These are phyloP conservation scores for Vollenhovia emeryi DNA, from an alignment of 1,140 invertebrate genomes.

Conservation along the genomic window DNA sequence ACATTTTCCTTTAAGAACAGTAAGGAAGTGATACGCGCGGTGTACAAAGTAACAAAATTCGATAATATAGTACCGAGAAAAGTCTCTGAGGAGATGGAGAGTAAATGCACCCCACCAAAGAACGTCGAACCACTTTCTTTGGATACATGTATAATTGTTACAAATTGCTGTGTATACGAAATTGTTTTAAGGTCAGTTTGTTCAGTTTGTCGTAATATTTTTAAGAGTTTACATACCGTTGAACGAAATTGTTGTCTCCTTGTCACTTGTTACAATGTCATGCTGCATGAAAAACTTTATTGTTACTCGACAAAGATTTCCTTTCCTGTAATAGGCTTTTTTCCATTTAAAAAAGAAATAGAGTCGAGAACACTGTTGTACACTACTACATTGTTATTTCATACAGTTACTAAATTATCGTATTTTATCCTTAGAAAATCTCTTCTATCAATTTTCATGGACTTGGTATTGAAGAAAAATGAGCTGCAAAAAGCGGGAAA, in stretches of 20 bases:
- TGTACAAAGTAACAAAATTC: conserved; percentile 84
- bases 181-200: conserved; percentile 87
- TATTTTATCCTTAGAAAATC: conserved; percentile 84
- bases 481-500: conserved; percentile 87
- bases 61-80: conserved; percentile 73
- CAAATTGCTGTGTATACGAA: conserved; percentile 89
- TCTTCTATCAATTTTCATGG: conserved; percentile 89
- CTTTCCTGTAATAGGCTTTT: background rate
- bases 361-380: background rate
- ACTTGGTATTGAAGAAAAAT: conserved; percentile 86
- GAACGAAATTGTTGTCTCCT: background rate
- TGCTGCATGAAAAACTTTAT: background rate
- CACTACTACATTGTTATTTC: no score
- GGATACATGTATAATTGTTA: conserved; percentile 90
- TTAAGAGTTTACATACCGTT: background rate
- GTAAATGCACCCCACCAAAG: conserved; percentile 81
- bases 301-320: background rate
- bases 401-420: background rate
- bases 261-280: background rate
- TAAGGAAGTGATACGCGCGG: conserved; percentile 83
- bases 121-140: conserved; percentile 84
- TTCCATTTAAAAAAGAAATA: no score
- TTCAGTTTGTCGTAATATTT: background rate
- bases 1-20: conserved; percentile 86
- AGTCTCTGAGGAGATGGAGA: conserved; percentile 76